A percentile compares a stretch with the other conserved stretches of the same genome.
Conservation (phyloP, 2,888 invertebrate species). For the Gymnosoma rotundatum region DNA sequence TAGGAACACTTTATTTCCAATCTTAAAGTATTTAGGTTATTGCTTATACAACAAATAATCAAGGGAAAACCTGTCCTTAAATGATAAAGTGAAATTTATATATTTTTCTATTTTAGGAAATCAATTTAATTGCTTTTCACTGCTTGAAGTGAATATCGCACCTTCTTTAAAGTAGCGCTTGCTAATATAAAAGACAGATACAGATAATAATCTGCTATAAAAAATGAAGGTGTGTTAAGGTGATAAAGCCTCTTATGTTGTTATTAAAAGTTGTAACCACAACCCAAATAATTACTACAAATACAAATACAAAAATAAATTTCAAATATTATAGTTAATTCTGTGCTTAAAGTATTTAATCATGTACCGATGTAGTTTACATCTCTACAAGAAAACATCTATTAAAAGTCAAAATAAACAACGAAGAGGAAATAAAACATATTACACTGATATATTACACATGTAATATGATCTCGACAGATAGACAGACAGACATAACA, state of each 20-base stretch:
- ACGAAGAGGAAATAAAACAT: constrained; percentile 41
- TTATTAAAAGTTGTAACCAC: constrained; percentile 25
- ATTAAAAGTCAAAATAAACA: constrained; percentile 55
- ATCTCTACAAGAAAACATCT: constrained; percentile 68
- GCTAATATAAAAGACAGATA: constrained; percentile 13
- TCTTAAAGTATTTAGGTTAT: too few relatives aligned
- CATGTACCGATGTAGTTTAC: constrained; percentile 75
- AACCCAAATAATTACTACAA: constrained; percentile 35
- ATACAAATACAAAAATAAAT: constrained; percentile 11
- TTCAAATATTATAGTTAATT: constrained; percentile 22
- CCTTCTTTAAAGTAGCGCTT: constrained; percentile 10
- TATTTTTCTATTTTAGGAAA: background rate
- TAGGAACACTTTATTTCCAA: too few relatives aligned
- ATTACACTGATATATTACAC: constrained; percentile 66
- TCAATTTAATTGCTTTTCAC: background rate
- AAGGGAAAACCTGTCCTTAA: too few relatives aligned
- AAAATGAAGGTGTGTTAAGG: constrained; percentile 68
- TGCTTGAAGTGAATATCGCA: background rate
- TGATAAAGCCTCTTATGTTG: constrained; percentile 62
- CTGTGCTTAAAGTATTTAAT: constrained; percentile 76
- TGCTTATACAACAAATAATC: too few relatives aligned
- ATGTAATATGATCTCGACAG: constrained; percentile 60
- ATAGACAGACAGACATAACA: background rate
- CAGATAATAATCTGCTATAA: background rate
- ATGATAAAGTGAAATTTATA: too few relatives aligned